Base-by-base conservation (phyloP, 1,140 invertebrate genomes). In the Penaeus chinensis region DNA sequence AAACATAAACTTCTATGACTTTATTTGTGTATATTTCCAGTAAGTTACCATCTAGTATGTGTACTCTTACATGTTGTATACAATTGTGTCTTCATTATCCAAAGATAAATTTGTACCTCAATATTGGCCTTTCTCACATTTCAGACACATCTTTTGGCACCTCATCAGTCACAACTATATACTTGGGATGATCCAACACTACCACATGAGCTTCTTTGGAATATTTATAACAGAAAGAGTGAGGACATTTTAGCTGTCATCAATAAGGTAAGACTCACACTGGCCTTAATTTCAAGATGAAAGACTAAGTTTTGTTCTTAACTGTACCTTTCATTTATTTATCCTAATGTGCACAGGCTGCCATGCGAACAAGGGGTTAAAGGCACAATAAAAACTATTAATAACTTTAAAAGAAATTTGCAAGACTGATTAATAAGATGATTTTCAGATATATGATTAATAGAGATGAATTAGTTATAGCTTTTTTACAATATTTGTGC, bases 161-260 rank as follows among this genome's bases (percentile, higher is more conserved):
- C 96, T 0, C 94, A 95, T 90, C 95, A 97, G 91, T 95, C 95
- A 66, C 92, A 96, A 85, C 91, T 97, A 13, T 97, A 97, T 91
- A 97, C 96, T 0, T 97, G 96, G 96, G 96, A 97, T 91, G 96
- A 97, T 92, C 96, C 96, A 0, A 94, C 94, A 8, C 94, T 95
- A 85, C 94, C 95, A 42, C 93, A 96, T 84, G 93, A 94, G 82
- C 93, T 97, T 0, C 93, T 96, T 74, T 97, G 96, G 96, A 97
- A 96, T 91, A 94, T 96, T 20, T 97, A 96, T 91, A 96, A 96
- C 89, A 95, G 96, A 90, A 96, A 96, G 91, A 94, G 94, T 32
- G 94, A 94, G 87, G 95, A 96, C 83, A 96, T 95, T 90, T 91
- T 93, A 18, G 95, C 95, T 32, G 94, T 95, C 90, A 95, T 96